Evolutionary conservation across 92 coral and sea anemone genomes (phyloP).

Genomic region (Phenganax subtilis): DNA sequence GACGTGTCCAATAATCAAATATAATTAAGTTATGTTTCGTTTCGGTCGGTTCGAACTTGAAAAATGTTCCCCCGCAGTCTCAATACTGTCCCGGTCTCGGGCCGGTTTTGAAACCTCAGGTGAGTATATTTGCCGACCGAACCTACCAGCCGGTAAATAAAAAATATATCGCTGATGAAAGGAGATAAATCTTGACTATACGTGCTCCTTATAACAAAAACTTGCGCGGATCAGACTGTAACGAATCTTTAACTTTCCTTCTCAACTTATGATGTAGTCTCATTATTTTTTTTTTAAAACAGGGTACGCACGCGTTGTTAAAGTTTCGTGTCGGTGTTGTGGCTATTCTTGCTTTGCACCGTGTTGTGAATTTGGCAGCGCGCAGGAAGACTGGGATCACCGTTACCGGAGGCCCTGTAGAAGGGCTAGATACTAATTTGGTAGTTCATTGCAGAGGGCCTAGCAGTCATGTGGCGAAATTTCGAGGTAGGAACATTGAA

Average conservation of each 20-base stretch:
- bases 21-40: no score
- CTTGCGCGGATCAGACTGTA: no score
- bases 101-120: no score
- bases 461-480: conserved; percentile 41
- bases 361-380: conserved; percentile 66
- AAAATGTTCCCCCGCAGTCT: no score
- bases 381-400: conserved; percentile 61
- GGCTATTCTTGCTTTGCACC: conserved; percentile 83
- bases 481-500: conserved; percentile 58
- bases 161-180: not conserved
- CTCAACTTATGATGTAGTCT: no score
- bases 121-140: no score
- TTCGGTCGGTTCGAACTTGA: no score
- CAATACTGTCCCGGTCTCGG: no score
- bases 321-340: conserved; percentile 73
- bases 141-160: not conserved
- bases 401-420: conserved; percentile 83
- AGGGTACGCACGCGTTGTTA: conserved; percentile 69
- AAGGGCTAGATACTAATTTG: conserved; percentile 39
- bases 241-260: no score
- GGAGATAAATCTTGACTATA: no score
- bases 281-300: not conserved
- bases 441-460: conserved; percentile 68
- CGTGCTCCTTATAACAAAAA: no score
- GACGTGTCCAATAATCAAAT: no score